These are phyloP conservation scores for Cyclophora punctaria DNA, from an alignment of 2,888 invertebrate species.

Conservation along the genomic window DNA sequence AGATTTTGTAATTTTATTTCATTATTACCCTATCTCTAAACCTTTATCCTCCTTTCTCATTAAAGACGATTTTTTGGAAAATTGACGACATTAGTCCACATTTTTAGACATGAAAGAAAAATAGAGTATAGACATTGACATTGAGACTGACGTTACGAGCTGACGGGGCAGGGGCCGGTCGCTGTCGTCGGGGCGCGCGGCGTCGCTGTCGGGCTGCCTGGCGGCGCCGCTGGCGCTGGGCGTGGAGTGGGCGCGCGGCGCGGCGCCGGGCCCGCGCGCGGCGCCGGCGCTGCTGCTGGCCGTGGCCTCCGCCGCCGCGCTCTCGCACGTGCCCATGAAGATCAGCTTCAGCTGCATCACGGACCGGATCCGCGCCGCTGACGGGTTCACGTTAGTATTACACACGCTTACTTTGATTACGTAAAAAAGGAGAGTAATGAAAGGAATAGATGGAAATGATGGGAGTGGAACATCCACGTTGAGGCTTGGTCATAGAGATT, in stretches of 20 bases:
- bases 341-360: slow-evolving; percentile 31
- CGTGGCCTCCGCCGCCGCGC: slow-evolving; percentile 58
- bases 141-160: slow-evolving; percentile 6
- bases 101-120: too few relatives aligned
- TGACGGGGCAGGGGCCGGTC: slow-evolving; percentile 86
- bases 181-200: slow-evolving; percentile 92
- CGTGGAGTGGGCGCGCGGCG: slow-evolving; percentile 76
- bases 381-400: slow-evolving; percentile 48
- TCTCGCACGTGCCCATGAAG: slow-evolving; percentile 33
- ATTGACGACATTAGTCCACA: too few relatives aligned
- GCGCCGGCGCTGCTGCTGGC: slow-evolving; percentile 32
- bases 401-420: too few relatives aligned
- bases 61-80: too few relatives aligned
- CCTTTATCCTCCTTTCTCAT: too few relatives aligned
- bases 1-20: too few relatives aligned
- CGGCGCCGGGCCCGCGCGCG: slow-evolving; percentile 22
- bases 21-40: too few relatives aligned
- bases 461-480: too few relatives aligned
- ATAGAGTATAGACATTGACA: too few relatives aligned
- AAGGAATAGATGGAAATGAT: too few relatives aligned
- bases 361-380: slow-evolving; percentile 31
- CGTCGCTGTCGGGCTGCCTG: slow-evolving; percentile 88
- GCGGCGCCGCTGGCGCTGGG: slow-evolving; percentile 93
- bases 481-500: too few relatives aligned
- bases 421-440: too few relatives aligned